Evolutionary conservation across 2,113 vertebrate genomes (phyloP).

Genomic region (Tenebrosternarchus preto): DNA sequence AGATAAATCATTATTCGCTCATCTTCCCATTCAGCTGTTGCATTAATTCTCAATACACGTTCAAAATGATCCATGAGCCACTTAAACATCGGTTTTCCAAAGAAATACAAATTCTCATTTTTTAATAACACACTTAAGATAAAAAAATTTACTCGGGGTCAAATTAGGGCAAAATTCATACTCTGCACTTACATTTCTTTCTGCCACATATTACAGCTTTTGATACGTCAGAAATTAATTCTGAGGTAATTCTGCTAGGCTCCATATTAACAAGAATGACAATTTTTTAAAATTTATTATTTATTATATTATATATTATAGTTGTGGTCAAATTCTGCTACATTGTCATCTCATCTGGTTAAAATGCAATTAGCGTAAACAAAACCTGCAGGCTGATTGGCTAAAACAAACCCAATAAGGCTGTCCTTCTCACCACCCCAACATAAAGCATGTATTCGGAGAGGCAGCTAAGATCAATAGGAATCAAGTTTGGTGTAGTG

Average conservation of each 20-base stretch:
- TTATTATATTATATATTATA: neutral
- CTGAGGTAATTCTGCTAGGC: too few species aligned
- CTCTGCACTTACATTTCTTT: too few species aligned
- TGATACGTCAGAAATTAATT: too few species aligned
- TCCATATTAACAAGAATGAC: neutral
- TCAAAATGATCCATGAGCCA: too few species aligned
- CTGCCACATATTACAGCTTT: too few species aligned
- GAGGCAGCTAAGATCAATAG: conserved; percentile 69
- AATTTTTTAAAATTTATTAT: neutral
- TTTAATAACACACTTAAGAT: too few species aligned
- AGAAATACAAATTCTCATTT: too few species aligned
- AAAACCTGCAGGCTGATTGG: conserved; percentile 61
- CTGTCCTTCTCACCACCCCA: conserved; percentile 36
- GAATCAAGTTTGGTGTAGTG: conserved; percentile 66
- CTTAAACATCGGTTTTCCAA: too few species aligned
- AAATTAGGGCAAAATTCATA: too few species aligned
- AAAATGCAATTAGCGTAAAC: conserved; percentile 61
- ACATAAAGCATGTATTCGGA: conserved; percentile 57
- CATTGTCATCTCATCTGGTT: neutral
- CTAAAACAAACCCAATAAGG: conserved; percentile 56
- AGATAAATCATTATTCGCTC: conserved; percentile 71
- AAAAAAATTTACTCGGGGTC: too few species aligned
- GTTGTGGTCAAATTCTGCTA: too few species aligned
- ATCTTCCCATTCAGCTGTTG: neutral
- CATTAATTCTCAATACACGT: too few species aligned